Evolutionary conservation across 2,888 invertebrate species (phyloP), one percentile per base, ranked within the genome.

Genomic region (Amorpha juglandis): DNA sequence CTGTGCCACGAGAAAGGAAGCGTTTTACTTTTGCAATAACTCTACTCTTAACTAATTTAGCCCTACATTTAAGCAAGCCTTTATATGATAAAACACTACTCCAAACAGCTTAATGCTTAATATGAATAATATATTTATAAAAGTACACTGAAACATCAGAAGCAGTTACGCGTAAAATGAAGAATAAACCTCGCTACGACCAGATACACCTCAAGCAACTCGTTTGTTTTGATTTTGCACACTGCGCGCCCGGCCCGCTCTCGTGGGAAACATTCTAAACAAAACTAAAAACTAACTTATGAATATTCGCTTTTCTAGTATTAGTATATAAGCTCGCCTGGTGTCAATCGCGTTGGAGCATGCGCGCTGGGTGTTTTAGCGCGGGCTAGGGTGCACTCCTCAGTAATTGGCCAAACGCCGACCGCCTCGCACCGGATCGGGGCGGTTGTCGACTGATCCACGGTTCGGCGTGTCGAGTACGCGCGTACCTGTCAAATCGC

Each of bases 251-350:
- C 74, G 71, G 62, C 69, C 68, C 65, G 66, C 63, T 77, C 80
- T 78, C 81, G 52, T 65, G 79, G 82, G 87, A 67, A 80, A 79
- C 82, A 88, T 89, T 81, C 74, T 83, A 86, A 88, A 87, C 84
- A 86, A 89, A 89, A 90, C 86, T 89, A 86, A 84, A 86, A 88
- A 88, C 81, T 87, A 87, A 90, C 89, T 91, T 91, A 87, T 87
- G 86, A 89, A 89, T 89, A 89, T 90, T 88, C 83, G 74, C 80
- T 79, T 73, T 74, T 78, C 75, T 78, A 78, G 74, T 75, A 73
- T 78, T 78, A 78, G 76, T 80, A 76, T 71, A 80, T 80, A 86
- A 84, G 86, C 81, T 86, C 76, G 80, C 76, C 75, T 77, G 72
- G 87, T 91, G 90, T 87, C 88, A 91, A 90, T 91, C 82, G 79